phyloP scores from a whole-genome alignment of 2,113 vertebrate genomes.

The Brachirus orientalis region DNA sequence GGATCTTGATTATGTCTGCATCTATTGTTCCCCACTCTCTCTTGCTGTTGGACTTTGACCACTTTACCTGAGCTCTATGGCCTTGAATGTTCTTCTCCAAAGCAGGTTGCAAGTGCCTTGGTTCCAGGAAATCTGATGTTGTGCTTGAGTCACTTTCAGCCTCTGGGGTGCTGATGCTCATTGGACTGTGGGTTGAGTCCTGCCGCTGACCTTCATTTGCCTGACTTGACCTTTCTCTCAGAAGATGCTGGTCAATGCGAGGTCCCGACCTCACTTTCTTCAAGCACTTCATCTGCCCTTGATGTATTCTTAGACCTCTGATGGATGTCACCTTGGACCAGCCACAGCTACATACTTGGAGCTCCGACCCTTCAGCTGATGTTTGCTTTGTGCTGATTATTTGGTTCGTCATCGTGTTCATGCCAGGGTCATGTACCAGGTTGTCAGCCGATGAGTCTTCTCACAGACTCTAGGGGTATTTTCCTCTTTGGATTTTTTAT shows the following conservation, averaged over 20 bases:
- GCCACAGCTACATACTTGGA: background rate
- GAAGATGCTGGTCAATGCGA: background rate
- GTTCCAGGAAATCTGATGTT: background rate
- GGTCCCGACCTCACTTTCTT: background rate
- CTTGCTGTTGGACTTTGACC: too few relatives aligned
- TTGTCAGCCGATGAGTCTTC: background rate
- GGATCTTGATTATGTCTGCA: too few relatives aligned
- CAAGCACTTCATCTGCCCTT: background rate
- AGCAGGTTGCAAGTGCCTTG: too few relatives aligned
- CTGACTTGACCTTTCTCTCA: conserved; percentile 1
- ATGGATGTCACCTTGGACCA: background rate
- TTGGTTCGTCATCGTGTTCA: background rate
- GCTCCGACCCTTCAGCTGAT: too few relatives aligned
- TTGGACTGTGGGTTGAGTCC: background rate
- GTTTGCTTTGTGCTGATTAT: conserved; percentile 1
- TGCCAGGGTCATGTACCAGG: background rate
- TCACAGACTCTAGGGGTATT: background rate
- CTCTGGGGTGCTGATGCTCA: background rate
- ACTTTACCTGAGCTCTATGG: too few relatives aligned
- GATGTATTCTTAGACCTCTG: background rate
- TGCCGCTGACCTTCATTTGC: background rate
- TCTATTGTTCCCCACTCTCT: too few relatives aligned
- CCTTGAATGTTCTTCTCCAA: too few relatives aligned
- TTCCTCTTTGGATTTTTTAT: background rate
- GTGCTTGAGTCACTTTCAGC: background rate